Base-by-base conservation (phyloP, 2,888 invertebrate genomes). In the Dolomedes plantarius region DNA sequence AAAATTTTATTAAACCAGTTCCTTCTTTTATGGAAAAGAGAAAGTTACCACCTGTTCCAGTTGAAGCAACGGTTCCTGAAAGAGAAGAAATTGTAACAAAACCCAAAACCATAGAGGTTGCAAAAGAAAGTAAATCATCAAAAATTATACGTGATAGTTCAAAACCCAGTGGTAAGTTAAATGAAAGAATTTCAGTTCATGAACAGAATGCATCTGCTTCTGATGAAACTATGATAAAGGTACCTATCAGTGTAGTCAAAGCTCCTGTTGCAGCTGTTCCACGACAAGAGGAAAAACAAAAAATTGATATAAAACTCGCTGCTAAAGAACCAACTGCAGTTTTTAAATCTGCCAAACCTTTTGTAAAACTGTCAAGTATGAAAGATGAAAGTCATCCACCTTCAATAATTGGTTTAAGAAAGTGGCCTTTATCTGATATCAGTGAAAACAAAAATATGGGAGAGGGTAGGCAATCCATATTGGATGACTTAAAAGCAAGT, bases 381-480 rank as follows among this genome's bases (percentile, higher is more conserved):
- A 86, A 86, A 36, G 86, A 86, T 80, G 86, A 86, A 39, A 62
- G 75, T 19, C 86, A 80, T 67, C 23, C 75, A 36, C 75, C 86
- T 62, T 79, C 80, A 31, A 79, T 86, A 29, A 67, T 76, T 68
- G 86, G 79, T 16, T 67, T 79, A 19, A 79, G 31, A 46, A 86
- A 86, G 23, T 86, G 86, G 86, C 86, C 86, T 36, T 69, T 86
- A 13, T 71, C 86, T n/a, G 78, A 86, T 31, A 72, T 83, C 9
- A 83, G 46, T 46, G 83, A 85, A 29, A 71, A 16, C 32, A 36
- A 31, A 32, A 13, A 3, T 9, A 23, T 32, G 5, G 23, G 46
- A 7, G 78, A 79, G 27, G 71, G 80, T 16, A 73, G 62, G n/a
- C 76, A 80, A 56, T 80, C 82, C 16, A 82, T 87, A 36, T 27